Evolutionary conservation across 2,888 invertebrate species (phyloP).

Genomic region (Venustoraphidia nigricollis): DNA sequence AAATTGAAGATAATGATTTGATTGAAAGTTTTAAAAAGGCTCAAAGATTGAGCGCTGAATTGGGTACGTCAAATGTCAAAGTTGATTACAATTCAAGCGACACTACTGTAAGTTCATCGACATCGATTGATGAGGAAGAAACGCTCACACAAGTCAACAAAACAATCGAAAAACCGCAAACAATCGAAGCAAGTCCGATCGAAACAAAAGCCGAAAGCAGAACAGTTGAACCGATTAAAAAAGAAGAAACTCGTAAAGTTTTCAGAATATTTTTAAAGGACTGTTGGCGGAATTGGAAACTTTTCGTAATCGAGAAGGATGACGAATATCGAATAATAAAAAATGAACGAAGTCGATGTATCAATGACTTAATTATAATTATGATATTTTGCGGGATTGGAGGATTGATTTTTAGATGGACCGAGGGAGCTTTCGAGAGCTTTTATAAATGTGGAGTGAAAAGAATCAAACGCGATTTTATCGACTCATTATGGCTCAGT

Average conservation of each 20-base stretch:
- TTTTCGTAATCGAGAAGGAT: slow-evolving; percentile 41
- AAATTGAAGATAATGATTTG: slow-evolving; percentile 34
- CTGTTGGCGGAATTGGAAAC: slow-evolving; percentile 34
- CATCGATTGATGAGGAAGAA: slow-evolving; percentile 2
- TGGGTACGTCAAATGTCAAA: slow-evolving; percentile 13
- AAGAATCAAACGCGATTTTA: slow-evolving; percentile 70
- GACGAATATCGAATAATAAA: slow-evolving; percentile 37
- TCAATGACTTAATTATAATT: slow-evolving; percentile 50
- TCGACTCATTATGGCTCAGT: slow-evolving; percentile 66
- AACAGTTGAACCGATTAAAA: slow-evolving; percentile 13
- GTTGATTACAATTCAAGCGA: slow-evolving; percentile 4
- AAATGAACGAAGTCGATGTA: slow-evolving; percentile 45
- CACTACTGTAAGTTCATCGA: slow-evolving; percentile 1
- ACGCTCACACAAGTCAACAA: slow-evolving; percentile 30
- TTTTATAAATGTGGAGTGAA: slow-evolving; percentile 80
- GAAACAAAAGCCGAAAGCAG: slow-evolving; percentile 20
- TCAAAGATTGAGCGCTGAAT: slow-evolving; percentile 25
- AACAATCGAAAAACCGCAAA: slow-evolving; percentile 21
- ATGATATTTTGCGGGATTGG: slow-evolving; percentile 63
- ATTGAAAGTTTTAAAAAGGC: slow-evolving; percentile 33
- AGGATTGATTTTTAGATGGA: slow-evolving; percentile 62
- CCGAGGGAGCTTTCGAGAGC: slow-evolving; percentile 74
- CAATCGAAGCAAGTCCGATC: slow-evolving; percentile 16
- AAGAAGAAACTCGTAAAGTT: slow-evolving; percentile 9
- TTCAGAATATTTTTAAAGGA: slow-evolving; percentile 16